phyloP scores from a whole-genome alignment of 1,140 invertebrate genomes.

The Cydia amplana region DNA sequence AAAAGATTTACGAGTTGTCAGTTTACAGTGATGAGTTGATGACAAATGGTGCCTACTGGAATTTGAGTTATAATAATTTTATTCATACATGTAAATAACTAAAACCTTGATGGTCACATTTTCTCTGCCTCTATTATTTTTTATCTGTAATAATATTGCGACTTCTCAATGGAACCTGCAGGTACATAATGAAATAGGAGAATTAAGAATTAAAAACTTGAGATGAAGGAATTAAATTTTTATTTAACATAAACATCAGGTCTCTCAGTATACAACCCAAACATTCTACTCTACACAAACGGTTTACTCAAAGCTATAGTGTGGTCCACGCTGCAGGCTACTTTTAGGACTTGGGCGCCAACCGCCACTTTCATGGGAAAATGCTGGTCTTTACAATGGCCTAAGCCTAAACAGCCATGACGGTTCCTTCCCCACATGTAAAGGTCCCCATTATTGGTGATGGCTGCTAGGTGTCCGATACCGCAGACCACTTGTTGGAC shows the following conservation, averaged over 20 bases:
- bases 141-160: too few species aligned
- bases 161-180: too few species aligned
- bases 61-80: too few species aligned
- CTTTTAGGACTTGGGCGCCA: constrained; percentile 85
- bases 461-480: constrained; percentile 88
- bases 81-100: too few species aligned
- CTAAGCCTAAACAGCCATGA: constrained; percentile 90
- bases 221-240: not conserved
- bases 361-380: constrained; percentile 93
- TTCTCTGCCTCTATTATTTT: too few species aligned
- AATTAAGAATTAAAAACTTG: not conserved
- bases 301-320: constrained; percentile 88
- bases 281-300: constrained; percentile 80
- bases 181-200: not conserved
- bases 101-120: too few species aligned
- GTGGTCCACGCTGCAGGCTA: constrained; percentile 92
- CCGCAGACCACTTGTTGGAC: constrained; percentile 87
- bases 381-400: constrained; percentile 88
- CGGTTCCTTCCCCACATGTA: constrained; percentile 95
- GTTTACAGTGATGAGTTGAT: too few species aligned
- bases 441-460: constrained; percentile 89
- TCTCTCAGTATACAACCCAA: constrained; percentile 34
- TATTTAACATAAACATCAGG: constrained; percentile 12
- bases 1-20: too few species aligned
- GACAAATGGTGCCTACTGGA: too few species aligned